Conservation (phyloP, 2,113 vertebrate genomes). For the Toxotes chatareus region DNA sequence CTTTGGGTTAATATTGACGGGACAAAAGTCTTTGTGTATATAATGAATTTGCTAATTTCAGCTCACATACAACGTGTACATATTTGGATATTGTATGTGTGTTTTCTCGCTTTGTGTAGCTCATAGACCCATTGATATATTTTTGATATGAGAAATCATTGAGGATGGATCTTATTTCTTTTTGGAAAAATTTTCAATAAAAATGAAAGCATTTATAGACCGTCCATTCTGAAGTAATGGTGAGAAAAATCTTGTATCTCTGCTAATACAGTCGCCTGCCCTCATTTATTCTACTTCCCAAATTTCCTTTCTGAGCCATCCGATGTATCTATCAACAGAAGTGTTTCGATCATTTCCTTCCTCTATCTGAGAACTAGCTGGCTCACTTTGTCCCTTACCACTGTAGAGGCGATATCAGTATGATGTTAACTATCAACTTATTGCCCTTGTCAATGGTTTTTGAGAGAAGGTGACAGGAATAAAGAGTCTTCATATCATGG, state of each 20-base stretch:
- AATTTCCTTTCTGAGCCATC: conserved; percentile 15
- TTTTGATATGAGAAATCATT: conserved; percentile 84
- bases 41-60: conserved; percentile 78
- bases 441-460: conserved; percentile 18
- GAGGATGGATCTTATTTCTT: conserved; percentile 53
- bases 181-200: conserved; percentile 63
- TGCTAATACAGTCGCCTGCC: conserved; percentile 16
- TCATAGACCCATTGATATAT: conserved; percentile 83
- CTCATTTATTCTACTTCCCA: conserved; percentile 3
- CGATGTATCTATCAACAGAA: conserved; percentile 31
- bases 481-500: conserved; percentile 35
- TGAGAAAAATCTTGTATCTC: conserved; percentile 32
- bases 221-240: conserved; percentile 14
- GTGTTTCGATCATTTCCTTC: conserved; percentile 30
- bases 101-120: conserved; percentile 81
- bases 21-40: conserved; percentile 74
- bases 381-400: conserved; percentile 16
- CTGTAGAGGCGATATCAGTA: conserved; percentile 26
- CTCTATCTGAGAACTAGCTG: conserved; percentile 23
- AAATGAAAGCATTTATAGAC: conserved; percentile 65
- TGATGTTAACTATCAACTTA: conserved; percentile 26
- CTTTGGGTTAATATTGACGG: conserved; percentile 39
- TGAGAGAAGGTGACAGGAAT: conserved; percentile 23
- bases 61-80: conserved; percentile 84
- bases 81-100: conserved; percentile 85